Conservation (phyloP, 2,888 invertebrate species). For the Nemapogon koenigi region DNA sequence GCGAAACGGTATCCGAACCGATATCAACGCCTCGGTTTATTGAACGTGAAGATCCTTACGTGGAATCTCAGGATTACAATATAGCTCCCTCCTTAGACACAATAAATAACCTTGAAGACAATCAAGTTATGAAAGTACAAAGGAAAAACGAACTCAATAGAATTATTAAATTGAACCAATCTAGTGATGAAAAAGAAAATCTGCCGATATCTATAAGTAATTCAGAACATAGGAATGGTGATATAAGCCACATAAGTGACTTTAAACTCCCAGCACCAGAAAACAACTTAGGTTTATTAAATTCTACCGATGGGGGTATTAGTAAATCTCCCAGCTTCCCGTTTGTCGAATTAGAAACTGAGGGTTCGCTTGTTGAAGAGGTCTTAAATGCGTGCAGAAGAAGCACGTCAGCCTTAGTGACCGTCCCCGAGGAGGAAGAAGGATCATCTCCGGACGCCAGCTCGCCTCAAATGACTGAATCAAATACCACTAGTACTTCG, state of each 20-base stretch:
- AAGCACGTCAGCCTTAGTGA: conserved; percentile 53
- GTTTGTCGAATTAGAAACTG: conserved; percentile 34
- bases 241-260: conserved; percentile 37
- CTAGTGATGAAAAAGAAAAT: conserved; percentile 29
- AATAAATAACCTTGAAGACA: conserved; percentile 51
- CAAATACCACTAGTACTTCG: conserved; percentile 70
- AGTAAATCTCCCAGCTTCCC: conserved; percentile 48
- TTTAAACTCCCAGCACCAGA: conserved; percentile 44
- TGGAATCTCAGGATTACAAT: conserved; percentile 47
- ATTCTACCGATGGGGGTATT: conserved; percentile 30
- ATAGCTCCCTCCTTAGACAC: conserved; percentile 38
- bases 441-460: conserved; percentile 54
- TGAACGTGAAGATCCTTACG: conserved; percentile 53
- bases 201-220: conserved; percentile 16
- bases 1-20: conserved; percentile 52
- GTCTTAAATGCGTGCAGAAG: conserved; percentile 50
- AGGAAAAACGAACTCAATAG: conserved; percentile 57
- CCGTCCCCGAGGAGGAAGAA: conserved; percentile 71
- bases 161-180: conserved; percentile 34
- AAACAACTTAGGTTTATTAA: conserved; percentile 46
- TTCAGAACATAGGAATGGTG: conserved; percentile 37
- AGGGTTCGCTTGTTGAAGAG: conserved; percentile 51
- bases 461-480: conserved; percentile 69
- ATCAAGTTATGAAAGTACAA: conserved; percentile 48
- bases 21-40: conserved; percentile 52